Conservation (phyloP, 2,888 invertebrate species). For the Cephus pulcher region DNA sequence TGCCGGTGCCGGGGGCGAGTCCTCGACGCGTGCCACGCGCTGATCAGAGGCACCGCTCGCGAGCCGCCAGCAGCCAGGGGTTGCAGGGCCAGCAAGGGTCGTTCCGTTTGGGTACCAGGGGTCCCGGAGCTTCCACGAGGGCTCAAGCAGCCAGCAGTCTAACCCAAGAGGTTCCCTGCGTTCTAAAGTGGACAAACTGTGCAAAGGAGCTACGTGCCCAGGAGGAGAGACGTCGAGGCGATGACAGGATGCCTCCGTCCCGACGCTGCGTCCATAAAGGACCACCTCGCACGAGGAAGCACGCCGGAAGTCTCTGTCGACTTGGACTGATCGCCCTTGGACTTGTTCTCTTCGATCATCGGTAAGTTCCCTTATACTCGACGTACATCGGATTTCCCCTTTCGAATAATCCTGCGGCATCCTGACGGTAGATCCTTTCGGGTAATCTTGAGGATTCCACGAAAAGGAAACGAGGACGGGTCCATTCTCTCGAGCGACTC, state of each 20-base stretch:
- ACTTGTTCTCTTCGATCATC: constrained; percentile 49
- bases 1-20: constrained; percentile 61
- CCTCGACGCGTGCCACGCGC: constrained; percentile 63
- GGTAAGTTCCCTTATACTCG: constrained; percentile 43
- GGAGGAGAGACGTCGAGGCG: constrained; percentile 42
- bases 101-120: constrained; percentile 54
- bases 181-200: constrained; percentile 49
- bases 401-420: neutral
- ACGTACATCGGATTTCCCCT: neutral
- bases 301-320: constrained; percentile 39
- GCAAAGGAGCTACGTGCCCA: constrained; percentile 24
- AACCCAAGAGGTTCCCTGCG: neutral
- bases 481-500: neutral
- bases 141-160: neutral
- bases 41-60: constrained; percentile 61
- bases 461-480: neutral
- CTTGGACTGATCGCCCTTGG: constrained; percentile 4
- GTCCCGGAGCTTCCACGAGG: constrained; percentile 19
- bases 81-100: constrained; percentile 30
- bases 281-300: constrained; percentile 46
- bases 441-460: neutral
- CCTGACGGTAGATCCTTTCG: neutral
- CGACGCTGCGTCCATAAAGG: constrained; percentile 55
- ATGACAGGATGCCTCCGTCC: constrained; percentile 65
- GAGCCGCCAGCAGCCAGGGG: constrained; percentile 25